Base-by-base conservation (phyloP, 1,140 invertebrate genomes). In the Coenobita brevimanus region DNA sequence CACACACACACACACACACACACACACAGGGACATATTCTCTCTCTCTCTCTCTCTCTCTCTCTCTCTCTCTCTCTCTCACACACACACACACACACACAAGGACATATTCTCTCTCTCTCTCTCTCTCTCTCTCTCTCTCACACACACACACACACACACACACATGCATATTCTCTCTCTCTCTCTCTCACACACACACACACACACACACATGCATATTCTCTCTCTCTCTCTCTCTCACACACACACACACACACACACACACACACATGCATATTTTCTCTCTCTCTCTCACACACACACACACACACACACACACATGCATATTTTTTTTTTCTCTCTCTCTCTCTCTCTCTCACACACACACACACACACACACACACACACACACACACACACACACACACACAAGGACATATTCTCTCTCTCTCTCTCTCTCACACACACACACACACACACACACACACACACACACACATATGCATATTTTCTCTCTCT, bases 131-230 rank as follows among this genome's bases (percentile, higher is more conserved):
- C n/a, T n/a, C n/a, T n/a, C n/a, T n/a, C n/a, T n/a, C n/a, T 24
- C 30, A 75, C 1, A 75, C 3, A 75, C 3, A 2, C 1, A 75
- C 38, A 75, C 1, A 75, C 38, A 75, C 38, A 75, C 1, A 75
- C 38, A 36, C 36, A 75, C 36, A 75, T 38, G 36, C 36, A 75
- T 38, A 75, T 8, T 30, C 36, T 30, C 8, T 30, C 36, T 30
- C 36, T 30, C 71, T 30, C 36, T 30, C n/a, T 4, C 73, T 38
- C 41, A 57, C 36, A 75, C 36, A 75, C 36, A 75, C 36, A 75
- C 36, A 75, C 71, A 75, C 8, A 75, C 71, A 75, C 8, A 33
- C 36, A 75, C 36, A 75, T 38, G 36, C 36, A 75, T 38, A 75
- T 8, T 30, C 36, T 30, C 8, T 30, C 36, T 30, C 36, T 30